Evolutionary conservation across 2,888 invertebrate species (phyloP).

Genomic region (Melitaea athalia): DNA sequence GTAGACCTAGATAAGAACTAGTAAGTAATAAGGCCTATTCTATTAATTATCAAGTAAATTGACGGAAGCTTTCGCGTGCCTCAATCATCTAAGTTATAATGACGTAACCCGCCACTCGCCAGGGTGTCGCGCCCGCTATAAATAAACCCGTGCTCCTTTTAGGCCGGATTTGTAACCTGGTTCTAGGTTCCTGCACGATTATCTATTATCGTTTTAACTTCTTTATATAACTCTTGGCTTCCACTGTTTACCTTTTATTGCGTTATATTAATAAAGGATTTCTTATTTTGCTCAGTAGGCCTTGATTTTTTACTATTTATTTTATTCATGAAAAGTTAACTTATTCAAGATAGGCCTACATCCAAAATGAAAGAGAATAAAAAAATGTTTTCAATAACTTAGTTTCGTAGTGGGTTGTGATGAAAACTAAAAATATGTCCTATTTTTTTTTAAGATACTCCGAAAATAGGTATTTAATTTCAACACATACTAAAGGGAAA

Average conservation of each 20-base stretch:
- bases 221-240: neutral
- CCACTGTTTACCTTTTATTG: neutral
- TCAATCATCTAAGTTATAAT: conserved; percentile 54
- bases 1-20: no score
- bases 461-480: no score
- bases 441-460: no score
- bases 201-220: conserved; percentile 13
- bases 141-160: conserved; percentile 67
- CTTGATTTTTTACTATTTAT: no score
- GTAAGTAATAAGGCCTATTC: no score
- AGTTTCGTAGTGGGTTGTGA: no score
- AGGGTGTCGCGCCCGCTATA: conserved; percentile 72
- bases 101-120: conserved; percentile 69
- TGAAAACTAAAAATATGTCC: no score
- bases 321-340: no score
- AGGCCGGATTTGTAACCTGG: conserved; percentile 46
- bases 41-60: conserved; percentile 37
- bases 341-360: no score
- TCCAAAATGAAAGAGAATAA: no score
- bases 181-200: conserved; percentile 33
- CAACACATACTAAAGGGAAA: no score
- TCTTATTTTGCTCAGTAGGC: neutral
- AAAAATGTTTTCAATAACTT: no score
- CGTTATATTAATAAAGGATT: neutral
- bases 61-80: conserved; percentile 43